Base-by-base conservation (phyloP, 1,140 invertebrate species). In the Agrypnia vestita region DNA sequence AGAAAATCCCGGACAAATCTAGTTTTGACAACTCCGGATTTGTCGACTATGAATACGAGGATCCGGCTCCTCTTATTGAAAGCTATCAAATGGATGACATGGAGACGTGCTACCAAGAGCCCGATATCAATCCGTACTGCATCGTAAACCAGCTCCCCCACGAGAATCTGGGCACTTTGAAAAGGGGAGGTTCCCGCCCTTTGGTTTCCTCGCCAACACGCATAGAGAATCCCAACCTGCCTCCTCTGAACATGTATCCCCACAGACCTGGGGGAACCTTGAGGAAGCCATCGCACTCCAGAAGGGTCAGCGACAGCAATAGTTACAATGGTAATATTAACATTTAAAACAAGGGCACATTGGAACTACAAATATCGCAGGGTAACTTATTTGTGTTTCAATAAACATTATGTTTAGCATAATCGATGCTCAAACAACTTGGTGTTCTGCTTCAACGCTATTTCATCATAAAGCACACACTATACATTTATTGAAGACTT, bases 151-250 rank as follows among this genome's bases (percentile, higher is more conserved):
- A 83, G 21, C 46, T 80, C 51, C 79, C 87, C 0, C 87, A 88
- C 47, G 87, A 89, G 79, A 84, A 86, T 0, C 87, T 91, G 35
- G 90, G 90, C 0, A 90, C 90, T 0, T 59, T 92, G 8, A 89
- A 89, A 4, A 85, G 90, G 13, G 87, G 88, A 3, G 86, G 87
- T 19, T 85, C 86, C 83, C 86, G 89, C 17, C 89, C 88, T 0
- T 87, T 92, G 13, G 94, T 96, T 0, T 95, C 94, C 11, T 94
- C 94, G 0, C 94, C 95, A 0, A 95, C 94, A 0, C 90, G 94
- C 80, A 95, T 95, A 82, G 95, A 96, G 84, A 92, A 95, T 84
- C 94, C 94, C 0, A 96, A 96, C 86, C 87, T 96, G 56, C 94
- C 92, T 3, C 94, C 94, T 4, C 84, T 95, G 15, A 95, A 95